Evolutionary conservation across 2,113 vertebrate genomes (phyloP).

Genomic region (Fulica atra): DNA sequence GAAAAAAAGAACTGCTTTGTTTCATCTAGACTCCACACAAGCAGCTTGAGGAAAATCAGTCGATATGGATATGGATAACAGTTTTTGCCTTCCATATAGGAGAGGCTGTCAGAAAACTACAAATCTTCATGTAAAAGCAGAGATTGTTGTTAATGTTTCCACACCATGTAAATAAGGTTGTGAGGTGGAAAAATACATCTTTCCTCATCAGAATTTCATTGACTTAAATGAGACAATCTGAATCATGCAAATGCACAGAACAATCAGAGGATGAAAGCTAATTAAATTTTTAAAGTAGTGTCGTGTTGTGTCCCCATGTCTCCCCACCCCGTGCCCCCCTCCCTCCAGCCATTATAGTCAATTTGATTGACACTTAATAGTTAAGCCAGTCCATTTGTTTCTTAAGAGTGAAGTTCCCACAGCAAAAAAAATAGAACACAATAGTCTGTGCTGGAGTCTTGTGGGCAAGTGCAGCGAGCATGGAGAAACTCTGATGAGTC

Average conservation of each 20-base stretch:
- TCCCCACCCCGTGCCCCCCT: neutral
- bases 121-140: conserved; percentile 14
- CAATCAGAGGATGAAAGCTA: conserved; percentile 48
- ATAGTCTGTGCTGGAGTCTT: conserved; percentile 71
- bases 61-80: neutral
- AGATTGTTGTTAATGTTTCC: neutral
- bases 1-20: neutral
- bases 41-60: neutral
- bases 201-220: conserved; percentile 24
- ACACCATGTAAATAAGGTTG: neutral
- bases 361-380: conserved; percentile 78
- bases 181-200: neutral
- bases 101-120: neutral
- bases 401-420: conserved; percentile 61
- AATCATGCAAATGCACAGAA: conserved; percentile 41
- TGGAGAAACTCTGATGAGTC: conserved; percentile 31
- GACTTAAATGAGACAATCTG: conserved; percentile 53
- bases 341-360: neutral
- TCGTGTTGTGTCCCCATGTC: no score
- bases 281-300: conserved; percentile 57
- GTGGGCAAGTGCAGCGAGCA: conserved; percentile 27
- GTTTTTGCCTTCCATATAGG: neutral
- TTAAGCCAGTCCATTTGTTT: conserved; percentile 74
- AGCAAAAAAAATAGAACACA: conserved; percentile 59
- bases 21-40: neutral